Evolutionary conservation across 1,140 invertebrate genomes (phyloP), one percentile per base, ranked within the genome.

Genomic region (Rhizoglyphus robini): DNA sequence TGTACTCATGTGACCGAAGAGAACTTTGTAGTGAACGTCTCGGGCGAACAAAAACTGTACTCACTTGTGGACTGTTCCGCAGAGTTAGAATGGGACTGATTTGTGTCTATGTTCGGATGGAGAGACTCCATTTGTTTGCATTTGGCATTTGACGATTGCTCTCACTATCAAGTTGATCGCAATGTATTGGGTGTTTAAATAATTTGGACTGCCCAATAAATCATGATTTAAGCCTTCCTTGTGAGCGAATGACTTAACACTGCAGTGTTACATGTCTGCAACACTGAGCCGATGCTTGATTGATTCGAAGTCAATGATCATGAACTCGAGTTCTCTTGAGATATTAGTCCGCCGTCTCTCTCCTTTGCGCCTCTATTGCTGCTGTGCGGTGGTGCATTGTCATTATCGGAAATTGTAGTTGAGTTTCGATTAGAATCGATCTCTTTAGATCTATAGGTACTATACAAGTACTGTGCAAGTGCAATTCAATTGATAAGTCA

Each of bases 391-490:
- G n/a, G n/a, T n/a, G n/a, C n/a, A n/a, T n/a, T n/a, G n/a, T n/a
- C n/a, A n/a, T n/a, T n/a, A n/a, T n/a, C n/a, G n/a, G n/a, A n/a
- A n/a, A n/a, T n/a, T n/a, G n/a, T 23, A 5, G 20, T 54, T 15
- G 51, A 25, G 51, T 5, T 54, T 54, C 51, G 51, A 54, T 54
- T 54, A 8, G 51, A 54, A 54, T 54, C 51, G 51, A 54, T 54
- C 51, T 25, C 51, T 54, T 54, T 8, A 27, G 15, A 8, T 54
- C 8, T 54, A 11, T 25, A 5, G 31, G 51, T 27, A 11, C 36
- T n/a, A n/a, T n/a, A n/a, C n/a, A n/a, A n/a, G n/a, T n/a, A n/a
- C n/a, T n/a, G n/a, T n/a, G n/a, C n/a, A n/a, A n/a, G n/a, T n/a
- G n/a, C n/a, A n/a, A n/a, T n/a, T n/a, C n/a, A n/a, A n/a, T n/a